Conservation (phyloP, 2,113 vertebrate genomes). For the Ageneiosus marmoratus region DNA sequence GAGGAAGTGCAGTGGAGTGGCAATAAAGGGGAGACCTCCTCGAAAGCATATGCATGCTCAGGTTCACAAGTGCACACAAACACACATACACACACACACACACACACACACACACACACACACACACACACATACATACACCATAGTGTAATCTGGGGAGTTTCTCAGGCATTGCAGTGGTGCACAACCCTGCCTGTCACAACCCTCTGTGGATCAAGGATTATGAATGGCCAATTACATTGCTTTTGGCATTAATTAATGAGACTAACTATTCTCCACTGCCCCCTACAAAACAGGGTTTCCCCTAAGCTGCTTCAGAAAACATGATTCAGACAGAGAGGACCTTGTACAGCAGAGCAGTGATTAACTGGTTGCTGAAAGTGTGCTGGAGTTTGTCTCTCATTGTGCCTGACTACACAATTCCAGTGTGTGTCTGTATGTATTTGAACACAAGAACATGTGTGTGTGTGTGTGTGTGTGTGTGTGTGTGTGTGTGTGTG, state of each 20-base stretch:
- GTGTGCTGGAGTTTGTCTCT: slow-evolving; percentile 37
- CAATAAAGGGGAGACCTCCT: slow-evolving; percentile 57
- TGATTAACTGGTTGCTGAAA: background rate
- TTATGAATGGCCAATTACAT: slow-evolving; percentile 83
- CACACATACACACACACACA: slow-evolving; percentile 50
- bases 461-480: slow-evolving; percentile 33
- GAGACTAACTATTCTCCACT: slow-evolving; percentile 69
- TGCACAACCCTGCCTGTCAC: slow-evolving; percentile 68
- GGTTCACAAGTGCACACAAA: slow-evolving; percentile 54
- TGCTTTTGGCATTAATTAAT: slow-evolving; percentile 75
- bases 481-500: slow-evolving; percentile 17
- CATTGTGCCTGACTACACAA: slow-evolving; percentile 31
- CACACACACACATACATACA: slow-evolving; percentile 31
- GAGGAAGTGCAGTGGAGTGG: slow-evolving; percentile 56
- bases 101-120: slow-evolving; percentile 17
- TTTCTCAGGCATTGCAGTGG: slow-evolving; percentile 65
- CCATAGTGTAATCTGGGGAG: slow-evolving; percentile 59
- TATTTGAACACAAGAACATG: background rate
- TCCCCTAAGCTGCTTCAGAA: slow-evolving; percentile 71
- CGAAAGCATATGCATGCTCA: slow-evolving; percentile 56
- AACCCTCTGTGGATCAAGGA: slow-evolving; percentile 71
- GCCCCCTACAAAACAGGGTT: slow-evolving; percentile 67
- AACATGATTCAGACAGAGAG: slow-evolving; percentile 25
- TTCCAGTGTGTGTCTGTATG: slow-evolving; percentile 30
- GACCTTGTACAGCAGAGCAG: slow-evolving; percentile 18